Conservation (phyloP, 2,888 invertebrate species). For the Oligia fasciuncula region DNA sequence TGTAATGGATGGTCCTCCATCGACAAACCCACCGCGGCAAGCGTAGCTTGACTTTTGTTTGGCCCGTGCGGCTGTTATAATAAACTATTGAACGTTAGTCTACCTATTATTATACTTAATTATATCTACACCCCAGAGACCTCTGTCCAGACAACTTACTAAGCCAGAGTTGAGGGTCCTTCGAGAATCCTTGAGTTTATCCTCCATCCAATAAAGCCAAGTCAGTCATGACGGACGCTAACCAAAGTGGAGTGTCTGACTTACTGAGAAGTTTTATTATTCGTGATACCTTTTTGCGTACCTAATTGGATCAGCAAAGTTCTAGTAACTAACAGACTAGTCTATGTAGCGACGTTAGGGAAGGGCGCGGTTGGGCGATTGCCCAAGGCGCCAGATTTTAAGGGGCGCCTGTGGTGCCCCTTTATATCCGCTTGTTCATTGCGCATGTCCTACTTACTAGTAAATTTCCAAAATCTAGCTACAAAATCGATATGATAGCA, state of each 20-base stretch:
- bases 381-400: no score
- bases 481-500: no score
- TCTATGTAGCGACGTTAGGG: no score
- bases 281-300: slow-evolving; percentile 35
- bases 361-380: no score
- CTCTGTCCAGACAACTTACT: slow-evolving; percentile 38
- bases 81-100: slow-evolving; percentile 14
- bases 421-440: no score
- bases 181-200: slow-evolving; percentile 57
- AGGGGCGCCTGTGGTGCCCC: no score
- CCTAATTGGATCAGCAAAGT: slow-evolving; percentile 43
- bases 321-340: not conserved
- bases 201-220: slow-evolving; percentile 45
- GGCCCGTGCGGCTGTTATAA: not conserved
- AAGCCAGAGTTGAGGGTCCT: slow-evolving; percentile 47
- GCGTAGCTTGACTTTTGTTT: not conserved
- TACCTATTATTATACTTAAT: slow-evolving; percentile 13
- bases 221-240: slow-evolving; percentile 38
- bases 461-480: no score
- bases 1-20: no score
- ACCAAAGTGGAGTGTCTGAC: slow-evolving; percentile 25
- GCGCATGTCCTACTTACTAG: no score
- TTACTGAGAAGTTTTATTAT: slow-evolving; percentile 51
- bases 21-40: not conserved
- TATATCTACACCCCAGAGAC: slow-evolving; percentile 23